Percentiles rank a stretch among this genome's conserved stretches.
These are phyloP conservation scores for Exephanes ischioxanthus DNA, from an alignment of 2,888 invertebrate genomes.

Conservation along the genomic window DNA sequence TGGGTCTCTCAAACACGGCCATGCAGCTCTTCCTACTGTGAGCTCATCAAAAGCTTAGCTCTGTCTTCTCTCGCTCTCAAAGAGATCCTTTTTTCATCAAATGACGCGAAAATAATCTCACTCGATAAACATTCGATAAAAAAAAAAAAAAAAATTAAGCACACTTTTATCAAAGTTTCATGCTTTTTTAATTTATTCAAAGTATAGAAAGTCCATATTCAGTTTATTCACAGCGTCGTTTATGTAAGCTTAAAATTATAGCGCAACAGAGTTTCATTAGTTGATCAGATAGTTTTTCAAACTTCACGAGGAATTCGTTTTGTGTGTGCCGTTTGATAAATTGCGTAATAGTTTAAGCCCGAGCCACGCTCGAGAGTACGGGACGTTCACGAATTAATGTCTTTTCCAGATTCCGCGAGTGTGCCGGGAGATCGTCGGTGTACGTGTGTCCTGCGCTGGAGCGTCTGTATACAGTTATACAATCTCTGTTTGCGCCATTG, in stretches of 20 bases:
- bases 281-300: slow-evolving; percentile 13
- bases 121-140: background rate
- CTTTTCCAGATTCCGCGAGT: slow-evolving; percentile 48
- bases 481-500: slow-evolving; percentile 68
- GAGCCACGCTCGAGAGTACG: background rate
- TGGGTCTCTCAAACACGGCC: background rate
- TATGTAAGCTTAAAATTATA: no score
- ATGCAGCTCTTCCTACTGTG: background rate
- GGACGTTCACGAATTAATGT: slow-evolving; percentile 48
- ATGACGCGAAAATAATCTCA: background rate
- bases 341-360: slow-evolving; percentile 32
- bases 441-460: background rate
- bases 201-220: no score
- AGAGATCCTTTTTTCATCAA: slow-evolving; percentile 2
- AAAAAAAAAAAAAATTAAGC: background rate
- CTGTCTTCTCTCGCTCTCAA: slow-evolving; percentile 1
- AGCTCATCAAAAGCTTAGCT: background rate
- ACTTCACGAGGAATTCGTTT: slow-evolving; percentile 12
- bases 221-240: no score
- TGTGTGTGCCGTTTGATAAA: slow-evolving; percentile 10
- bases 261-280: background rate
- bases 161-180: background rate
- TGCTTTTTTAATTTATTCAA: background rate
- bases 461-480: slow-evolving; percentile 5
- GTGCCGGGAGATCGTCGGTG: background rate